Conservation (phyloP, 2,113 vertebrate genomes). For the Myrmecobius fasciatus region DNA sequence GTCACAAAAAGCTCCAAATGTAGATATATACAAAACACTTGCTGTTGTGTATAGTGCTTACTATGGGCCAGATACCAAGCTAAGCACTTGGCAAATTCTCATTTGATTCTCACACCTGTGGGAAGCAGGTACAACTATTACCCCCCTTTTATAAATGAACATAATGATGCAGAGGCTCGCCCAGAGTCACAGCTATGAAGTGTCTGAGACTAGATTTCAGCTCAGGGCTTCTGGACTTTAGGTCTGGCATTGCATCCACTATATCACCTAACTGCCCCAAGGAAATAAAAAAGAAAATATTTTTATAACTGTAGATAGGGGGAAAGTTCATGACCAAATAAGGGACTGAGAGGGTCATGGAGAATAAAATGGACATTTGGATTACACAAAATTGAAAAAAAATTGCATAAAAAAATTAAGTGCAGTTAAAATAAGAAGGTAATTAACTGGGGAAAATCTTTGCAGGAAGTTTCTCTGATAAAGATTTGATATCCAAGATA, state of each 20-base stretch:
- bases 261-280: neutral
- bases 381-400: neutral
- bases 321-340: neutral
- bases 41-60: neutral
- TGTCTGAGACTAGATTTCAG: neutral
- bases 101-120: neutral
- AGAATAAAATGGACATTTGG: neutral
- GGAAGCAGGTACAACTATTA: neutral
- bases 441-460: neutral
- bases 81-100: neutral
- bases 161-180: neutral
- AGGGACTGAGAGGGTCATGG: neutral
- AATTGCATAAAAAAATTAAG: neutral
- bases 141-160: neutral
- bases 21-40: neutral
- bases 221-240: neutral
- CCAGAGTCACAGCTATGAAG: neutral
- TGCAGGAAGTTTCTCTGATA: neutral
- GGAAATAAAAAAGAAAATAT: neutral
- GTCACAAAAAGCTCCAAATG: neutral
- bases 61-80: neutral
- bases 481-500: neutral
- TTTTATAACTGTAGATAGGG: neutral
- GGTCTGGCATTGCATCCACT: neutral
- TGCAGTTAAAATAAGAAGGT: neutral